phyloP scores from a whole-genome alignment of 37 sponge, comb jelly and placozoan genomes.

The Cladorhizidae sp. region DNA sequence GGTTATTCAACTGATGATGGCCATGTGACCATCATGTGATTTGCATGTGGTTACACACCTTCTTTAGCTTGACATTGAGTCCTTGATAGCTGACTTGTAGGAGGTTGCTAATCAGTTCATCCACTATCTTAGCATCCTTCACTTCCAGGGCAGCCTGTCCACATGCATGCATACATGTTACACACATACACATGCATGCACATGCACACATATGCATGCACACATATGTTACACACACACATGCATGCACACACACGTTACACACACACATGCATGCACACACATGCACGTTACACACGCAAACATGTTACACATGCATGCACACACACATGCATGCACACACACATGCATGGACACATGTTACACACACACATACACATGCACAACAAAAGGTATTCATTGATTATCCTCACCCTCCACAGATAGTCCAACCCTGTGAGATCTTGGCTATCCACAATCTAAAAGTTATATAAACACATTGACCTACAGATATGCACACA shows the following conservation, averaged over 20 bases:
- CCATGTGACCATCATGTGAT: no score
- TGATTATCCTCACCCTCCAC: constrained; percentile 75
- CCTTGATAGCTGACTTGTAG: constrained; percentile 78
- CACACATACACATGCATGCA: no score
- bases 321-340: no score
- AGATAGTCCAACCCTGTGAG: constrained; percentile 84
- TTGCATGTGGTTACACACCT: no score
- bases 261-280: neutral
- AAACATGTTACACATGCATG: no score
- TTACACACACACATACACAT: no score
- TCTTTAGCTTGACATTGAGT: constrained; percentile 71
- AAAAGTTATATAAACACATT: neutral
- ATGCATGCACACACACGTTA: no score
- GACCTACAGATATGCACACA: neutral
- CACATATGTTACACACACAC: neutral
- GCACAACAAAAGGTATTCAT: no score
- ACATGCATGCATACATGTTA: neutral
- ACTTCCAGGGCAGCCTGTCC: constrained; percentile 80
- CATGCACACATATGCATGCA: neutral
- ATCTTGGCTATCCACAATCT: constrained; percentile 79
- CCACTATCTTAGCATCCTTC: constrained; percentile 57
- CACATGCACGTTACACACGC: no score
- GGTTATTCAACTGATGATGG: no score
- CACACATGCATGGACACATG: no score
- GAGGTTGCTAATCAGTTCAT: constrained; percentile 70